Evolutionary conservation across 2,797 vertebrate species (phyloP).

Genomic region (Lacerta bilineata): DNA sequence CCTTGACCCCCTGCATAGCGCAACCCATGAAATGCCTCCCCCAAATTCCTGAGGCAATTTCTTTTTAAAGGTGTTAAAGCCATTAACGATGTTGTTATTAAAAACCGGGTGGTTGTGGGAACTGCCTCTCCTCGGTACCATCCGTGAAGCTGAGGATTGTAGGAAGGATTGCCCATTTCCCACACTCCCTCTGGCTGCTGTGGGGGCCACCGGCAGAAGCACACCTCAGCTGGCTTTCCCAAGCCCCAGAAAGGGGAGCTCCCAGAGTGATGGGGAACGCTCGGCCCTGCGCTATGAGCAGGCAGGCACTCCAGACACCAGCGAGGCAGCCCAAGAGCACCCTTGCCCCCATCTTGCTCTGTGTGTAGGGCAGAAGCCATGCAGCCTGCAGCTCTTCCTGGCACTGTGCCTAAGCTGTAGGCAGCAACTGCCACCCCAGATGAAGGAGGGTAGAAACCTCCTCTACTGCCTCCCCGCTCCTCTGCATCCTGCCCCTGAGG

Average conservation of each 20-base stretch:
- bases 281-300: constrained; percentile 7
- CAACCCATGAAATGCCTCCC: neutral
- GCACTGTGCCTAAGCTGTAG: too few relatives aligned
- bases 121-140: constrained; percentile 34
- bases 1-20: neutral
- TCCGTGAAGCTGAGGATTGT: neutral
- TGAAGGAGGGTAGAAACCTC: too few relatives aligned
- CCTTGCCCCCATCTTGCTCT: too few relatives aligned
- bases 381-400: too few relatives aligned
- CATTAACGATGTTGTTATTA: too few relatives aligned
- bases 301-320: constrained; percentile 29
- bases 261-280: constrained; percentile 42
- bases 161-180: constrained; percentile 64
- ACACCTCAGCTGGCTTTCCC: constrained; percentile 61
- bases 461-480: too few relatives aligned
- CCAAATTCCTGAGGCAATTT: neutral
- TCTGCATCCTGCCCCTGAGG: too few relatives aligned
- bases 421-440: too few relatives aligned
- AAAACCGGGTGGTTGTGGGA: constrained; percentile 41
- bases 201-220: constrained; percentile 64
- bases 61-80: neutral
- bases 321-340: too few relatives aligned
- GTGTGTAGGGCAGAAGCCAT: too few relatives aligned
- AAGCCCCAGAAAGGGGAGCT: constrained; percentile 66
- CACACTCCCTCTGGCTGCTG: constrained; percentile 44